Base-by-base conservation (phyloP, 53 echinoderm and acorn worm genomes). In the Arbacia lixula region DNA sequence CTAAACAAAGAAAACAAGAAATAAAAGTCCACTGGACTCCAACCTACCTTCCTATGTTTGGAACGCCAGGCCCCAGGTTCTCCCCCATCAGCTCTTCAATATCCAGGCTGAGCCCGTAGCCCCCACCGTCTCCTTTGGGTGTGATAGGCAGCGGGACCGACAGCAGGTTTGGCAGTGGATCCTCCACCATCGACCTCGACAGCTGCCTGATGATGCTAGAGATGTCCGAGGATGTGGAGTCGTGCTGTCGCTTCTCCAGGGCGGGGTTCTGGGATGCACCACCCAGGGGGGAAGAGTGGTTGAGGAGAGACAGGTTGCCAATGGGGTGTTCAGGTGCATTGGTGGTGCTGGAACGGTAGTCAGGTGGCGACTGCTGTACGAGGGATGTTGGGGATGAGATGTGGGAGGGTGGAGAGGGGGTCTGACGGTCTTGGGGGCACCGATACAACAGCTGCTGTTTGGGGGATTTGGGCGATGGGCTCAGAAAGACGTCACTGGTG, bases 101-200 rank as follows among this genome's bases (percentile, higher is more conserved):
- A 55, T 99, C 94, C 41, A 99, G 40, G n/a, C 89, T 86, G 24
- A 99, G 91, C 2, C 99, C 99, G 51, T 99, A 99, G 31, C 99
- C 99, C 11, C 92, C 72, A 8, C 99, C 99, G 69, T 99, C 92
- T 20, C 99, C 99, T 72, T 84, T 92, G 5, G 99, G 99, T 10
- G 99, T 99, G 50, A 99, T 67, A 26, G 92, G 92, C 11, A 90
- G 84, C 41, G 82, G 82, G 30, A 62, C 82, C 0, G 82, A 81
- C 19, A 94, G 87, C 28, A 72, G 19, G 0, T 91, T 92, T 12
- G 99, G 99, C 0, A 92, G 41, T 5, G 84, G 84, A 68, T 99
- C 99, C 19, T 92, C 89, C 88, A 94, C 90, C 36, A 87, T 83
- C 0, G 91, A 87, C 34, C 89, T 84, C 27, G 98, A 94, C 36